Conservation (phyloP, 35 echinoderm and acorn worm species). For the Heliocidaris erythrogramma region DNA sequence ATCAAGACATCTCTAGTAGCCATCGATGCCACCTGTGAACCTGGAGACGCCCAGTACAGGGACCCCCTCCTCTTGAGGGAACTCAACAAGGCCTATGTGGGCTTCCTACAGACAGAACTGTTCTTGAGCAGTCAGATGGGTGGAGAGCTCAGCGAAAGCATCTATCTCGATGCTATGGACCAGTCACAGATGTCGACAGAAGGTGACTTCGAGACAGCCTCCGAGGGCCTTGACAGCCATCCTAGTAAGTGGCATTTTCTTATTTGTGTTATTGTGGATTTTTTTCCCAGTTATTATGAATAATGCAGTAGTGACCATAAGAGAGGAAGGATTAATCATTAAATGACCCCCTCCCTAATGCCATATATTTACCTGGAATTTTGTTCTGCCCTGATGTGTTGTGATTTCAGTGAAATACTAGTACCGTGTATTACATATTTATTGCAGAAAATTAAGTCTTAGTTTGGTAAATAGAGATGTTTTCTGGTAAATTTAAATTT, state of each 20-base stretch:
- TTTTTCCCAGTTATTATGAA: too few species aligned
- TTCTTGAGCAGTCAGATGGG: background rate
- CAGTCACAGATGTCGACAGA: conserved; percentile 68
- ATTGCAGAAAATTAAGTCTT: too few species aligned
- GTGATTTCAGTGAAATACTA: too few species aligned
- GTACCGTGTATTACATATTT: too few species aligned
- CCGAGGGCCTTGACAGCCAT: conserved; percentile 55
- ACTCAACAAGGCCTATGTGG: conserved; percentile 81
- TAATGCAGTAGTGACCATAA: too few species aligned
- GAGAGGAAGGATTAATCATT: too few species aligned
- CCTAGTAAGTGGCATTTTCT: background rate
- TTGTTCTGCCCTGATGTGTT: too few species aligned
- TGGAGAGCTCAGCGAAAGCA: conserved; percentile 49
- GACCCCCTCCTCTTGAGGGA: conserved; percentile 61
- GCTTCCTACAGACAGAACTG: conserved; percentile 50
- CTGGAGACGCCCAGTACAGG: conserved; percentile 69
- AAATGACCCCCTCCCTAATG: too few species aligned
- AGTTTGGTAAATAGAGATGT: too few species aligned
- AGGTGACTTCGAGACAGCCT: conserved; percentile 80
- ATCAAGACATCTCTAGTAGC: conserved; percentile 43
- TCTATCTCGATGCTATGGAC: conserved; percentile 69
- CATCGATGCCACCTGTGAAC: conserved; percentile 49
- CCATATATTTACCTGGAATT: too few species aligned
- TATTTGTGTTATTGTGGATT: too few species aligned
- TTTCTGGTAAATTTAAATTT: too few species aligned